phyloP scores from a whole-genome alignment of 2,113 vertebrate genomes.

The Mionectes macconnelli region DNA sequence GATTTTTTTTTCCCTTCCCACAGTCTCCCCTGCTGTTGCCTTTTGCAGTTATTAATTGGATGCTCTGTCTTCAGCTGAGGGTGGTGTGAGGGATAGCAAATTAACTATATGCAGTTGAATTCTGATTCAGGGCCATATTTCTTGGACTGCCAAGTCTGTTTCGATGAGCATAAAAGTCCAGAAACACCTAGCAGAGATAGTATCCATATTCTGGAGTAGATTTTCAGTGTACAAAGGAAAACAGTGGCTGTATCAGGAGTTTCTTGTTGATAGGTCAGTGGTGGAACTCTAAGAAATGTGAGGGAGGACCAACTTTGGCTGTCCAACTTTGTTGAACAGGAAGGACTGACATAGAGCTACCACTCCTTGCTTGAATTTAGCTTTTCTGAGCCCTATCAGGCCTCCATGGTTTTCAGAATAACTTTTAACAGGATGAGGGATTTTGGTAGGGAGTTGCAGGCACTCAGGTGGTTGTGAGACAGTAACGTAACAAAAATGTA shows the following conservation, averaged over 20 bases:
- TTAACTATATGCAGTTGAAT: background rate
- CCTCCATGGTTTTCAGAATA: background rate
- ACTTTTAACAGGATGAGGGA: fast-evolving
- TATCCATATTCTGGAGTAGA: background rate
- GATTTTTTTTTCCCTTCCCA: background rate
- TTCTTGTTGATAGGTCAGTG: background rate
- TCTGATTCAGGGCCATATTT: background rate
- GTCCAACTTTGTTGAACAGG: background rate
- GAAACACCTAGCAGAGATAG: background rate
- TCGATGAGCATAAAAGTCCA: background rate
- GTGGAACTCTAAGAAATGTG: background rate
- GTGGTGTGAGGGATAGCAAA: background rate
- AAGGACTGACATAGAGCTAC: background rate
- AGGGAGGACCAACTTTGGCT: background rate
- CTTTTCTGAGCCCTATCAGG: background rate
- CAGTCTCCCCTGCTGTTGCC: background rate
- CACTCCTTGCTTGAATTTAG: background rate
- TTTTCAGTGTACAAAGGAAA: background rate
- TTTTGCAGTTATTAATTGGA: background rate
- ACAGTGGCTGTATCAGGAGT: background rate
- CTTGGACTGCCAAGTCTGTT: background rate
- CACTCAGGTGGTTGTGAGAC: background rate
- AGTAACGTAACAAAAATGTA: background rate
- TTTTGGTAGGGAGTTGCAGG: background rate
- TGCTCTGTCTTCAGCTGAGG: background rate